Evolutionary conservation across 2,888 invertebrate species (phyloP).

Genomic region (Ellobium chinense): DNA sequence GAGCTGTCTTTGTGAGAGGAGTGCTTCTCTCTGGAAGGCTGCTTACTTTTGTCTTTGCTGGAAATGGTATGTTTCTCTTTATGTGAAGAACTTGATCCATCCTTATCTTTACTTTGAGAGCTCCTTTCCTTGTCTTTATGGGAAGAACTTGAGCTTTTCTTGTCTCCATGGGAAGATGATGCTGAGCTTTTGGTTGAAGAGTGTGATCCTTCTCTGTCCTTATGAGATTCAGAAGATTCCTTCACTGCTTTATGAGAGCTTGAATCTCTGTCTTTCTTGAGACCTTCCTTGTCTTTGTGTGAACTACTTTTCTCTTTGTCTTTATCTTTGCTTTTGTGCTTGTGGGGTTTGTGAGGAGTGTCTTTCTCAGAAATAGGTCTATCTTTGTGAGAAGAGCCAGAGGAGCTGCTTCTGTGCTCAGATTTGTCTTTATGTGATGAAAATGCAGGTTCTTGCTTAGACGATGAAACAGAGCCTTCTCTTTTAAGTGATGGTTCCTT

Average conservation of each 20-base stretch:
- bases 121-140: slow-evolving; percentile 29
- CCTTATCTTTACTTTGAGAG: slow-evolving; percentile 27
- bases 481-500: slow-evolving; percentile 16
- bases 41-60: slow-evolving; percentile 28
- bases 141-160: background rate
- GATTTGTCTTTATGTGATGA: slow-evolving; percentile 35
- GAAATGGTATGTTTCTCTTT: slow-evolving; percentile 30
- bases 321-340: slow-evolving; percentile 35
- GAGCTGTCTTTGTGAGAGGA: slow-evolving; percentile 29
- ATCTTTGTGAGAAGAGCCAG: slow-evolving; percentile 35
- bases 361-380: slow-evolving; percentile 35
- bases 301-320: slow-evolving; percentile 27
- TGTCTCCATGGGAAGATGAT: slow-evolving; percentile 30
- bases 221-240: slow-evolving; percentile 5
- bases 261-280: slow-evolving; percentile 32
- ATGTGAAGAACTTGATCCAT: background rate
- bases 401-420: slow-evolving; percentile 31
- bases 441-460: slow-evolving; percentile 10
- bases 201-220: slow-evolving; percentile 31
- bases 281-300: slow-evolving; percentile 37
- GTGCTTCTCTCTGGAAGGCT: slow-evolving; percentile 21
- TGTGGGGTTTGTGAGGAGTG: slow-evolving; percentile 5
- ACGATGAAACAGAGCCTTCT: slow-evolving; percentile 11
- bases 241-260: slow-evolving; percentile 11
- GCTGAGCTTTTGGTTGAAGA: slow-evolving; percentile 23